Evolutionary conservation across 1,140 invertebrate species (phyloP).

Genomic region (Pomacea maculata): DNA sequence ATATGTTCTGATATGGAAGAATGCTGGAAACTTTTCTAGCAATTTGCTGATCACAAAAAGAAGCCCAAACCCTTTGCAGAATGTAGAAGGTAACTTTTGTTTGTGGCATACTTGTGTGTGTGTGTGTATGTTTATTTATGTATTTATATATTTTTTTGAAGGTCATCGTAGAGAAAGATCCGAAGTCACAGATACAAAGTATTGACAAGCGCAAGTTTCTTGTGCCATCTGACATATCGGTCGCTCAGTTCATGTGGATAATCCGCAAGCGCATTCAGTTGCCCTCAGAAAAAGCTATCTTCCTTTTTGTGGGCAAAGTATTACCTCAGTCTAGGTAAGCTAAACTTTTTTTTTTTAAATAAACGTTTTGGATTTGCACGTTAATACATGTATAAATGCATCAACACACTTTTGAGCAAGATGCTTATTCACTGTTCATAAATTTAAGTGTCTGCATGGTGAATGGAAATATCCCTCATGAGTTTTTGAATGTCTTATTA

Average conservation of each 20-base stretch:
- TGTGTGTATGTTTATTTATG: background rate
- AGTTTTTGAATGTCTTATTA: background rate
- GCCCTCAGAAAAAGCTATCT: slow-evolving; percentile 67
- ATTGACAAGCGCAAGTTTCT: slow-evolving; percentile 70
- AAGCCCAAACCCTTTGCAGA: background rate
- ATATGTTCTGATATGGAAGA: no score
- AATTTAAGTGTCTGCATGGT: background rate
- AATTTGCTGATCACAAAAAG: background rate
- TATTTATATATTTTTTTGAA: slow-evolving; percentile 33
- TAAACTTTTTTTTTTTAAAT: background rate
- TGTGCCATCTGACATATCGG: slow-evolving; percentile 68
- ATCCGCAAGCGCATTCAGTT: slow-evolving; percentile 68
- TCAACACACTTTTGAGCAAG: no score
- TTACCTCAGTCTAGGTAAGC: slow-evolving; percentile 67
- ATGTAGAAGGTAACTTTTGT: background rate
- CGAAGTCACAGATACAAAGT: slow-evolving; percentile 64
- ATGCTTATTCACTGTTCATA: background rate
- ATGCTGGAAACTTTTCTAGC: background rate
- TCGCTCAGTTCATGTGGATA: slow-evolving; percentile 71
- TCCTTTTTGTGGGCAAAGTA: slow-evolving; percentile 68
- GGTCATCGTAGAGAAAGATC: slow-evolving; percentile 68
- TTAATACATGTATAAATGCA: background rate
- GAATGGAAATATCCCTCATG: background rate
- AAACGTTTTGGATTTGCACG: background rate
- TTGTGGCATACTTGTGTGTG: background rate